phyloP scores from a whole-genome alignment of 2,113 vertebrate species.

The Nettapus auritus region DNA sequence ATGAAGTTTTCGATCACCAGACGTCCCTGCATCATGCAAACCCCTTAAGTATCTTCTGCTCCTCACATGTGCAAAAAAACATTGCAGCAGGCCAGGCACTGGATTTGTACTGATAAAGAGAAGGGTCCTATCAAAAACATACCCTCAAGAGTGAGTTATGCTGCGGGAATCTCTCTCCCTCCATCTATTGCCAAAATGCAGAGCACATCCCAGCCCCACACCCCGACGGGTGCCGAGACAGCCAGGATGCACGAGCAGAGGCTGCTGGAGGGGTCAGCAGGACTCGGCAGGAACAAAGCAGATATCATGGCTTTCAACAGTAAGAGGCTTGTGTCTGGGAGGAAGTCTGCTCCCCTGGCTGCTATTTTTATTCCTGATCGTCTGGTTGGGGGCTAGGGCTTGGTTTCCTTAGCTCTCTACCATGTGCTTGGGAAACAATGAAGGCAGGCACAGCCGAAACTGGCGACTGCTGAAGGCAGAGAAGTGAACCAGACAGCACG shows the following conservation, averaged over 20 bases:
- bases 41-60: too few species aligned
- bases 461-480: neutral
- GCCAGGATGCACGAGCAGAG: accelerated
- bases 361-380: constrained; percentile 31
- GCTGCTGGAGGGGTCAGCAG: neutral
- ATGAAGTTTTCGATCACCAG: too few species aligned
- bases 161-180: neutral
- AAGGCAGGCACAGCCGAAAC: neutral
- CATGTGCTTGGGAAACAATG: neutral
- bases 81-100: too few species aligned
- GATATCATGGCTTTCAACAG: neutral
- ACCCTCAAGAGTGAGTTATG: neutral
- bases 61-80: too few species aligned
- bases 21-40: too few species aligned
- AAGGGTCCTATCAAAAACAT: neutral
- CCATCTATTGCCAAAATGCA: accelerated
- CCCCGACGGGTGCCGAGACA: neutral
- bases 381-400: neutral
- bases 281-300: neutral
- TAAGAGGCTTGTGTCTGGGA: neutral
- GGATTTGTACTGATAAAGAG: neutral
- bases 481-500: neutral
- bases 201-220: neutral
- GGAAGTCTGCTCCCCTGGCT: constrained; percentile 36
- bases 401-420: constrained; percentile 32